phyloP scores from a whole-genome alignment of 2,797 vertebrate genomes.

The Enteromius trimaculatus region DNA sequence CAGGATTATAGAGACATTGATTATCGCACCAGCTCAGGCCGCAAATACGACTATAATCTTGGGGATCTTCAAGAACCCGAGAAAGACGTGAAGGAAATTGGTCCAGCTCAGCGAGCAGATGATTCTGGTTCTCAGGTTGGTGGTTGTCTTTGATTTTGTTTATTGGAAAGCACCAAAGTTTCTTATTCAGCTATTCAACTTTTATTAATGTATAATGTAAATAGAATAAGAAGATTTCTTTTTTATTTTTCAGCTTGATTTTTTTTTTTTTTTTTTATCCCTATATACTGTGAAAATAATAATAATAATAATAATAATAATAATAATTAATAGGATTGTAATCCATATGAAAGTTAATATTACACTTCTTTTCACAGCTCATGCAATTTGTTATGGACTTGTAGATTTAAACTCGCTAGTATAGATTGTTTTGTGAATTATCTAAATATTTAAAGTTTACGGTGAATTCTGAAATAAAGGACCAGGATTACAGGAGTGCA shows the following conservation, averaged over 20 bases:
- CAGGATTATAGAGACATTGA: constrained; percentile 97
- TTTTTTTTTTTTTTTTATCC: neutral
- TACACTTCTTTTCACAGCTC: neutral
- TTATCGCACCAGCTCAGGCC: constrained; percentile 86
- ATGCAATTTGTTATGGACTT: neutral
- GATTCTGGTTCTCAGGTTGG: constrained; percentile 79
- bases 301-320: too few species aligned
- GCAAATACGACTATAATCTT: constrained; percentile 86
- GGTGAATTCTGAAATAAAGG: constrained; percentile 69
- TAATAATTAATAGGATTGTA: neutral
- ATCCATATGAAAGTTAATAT: neutral
- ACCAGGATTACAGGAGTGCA: constrained; percentile 83
- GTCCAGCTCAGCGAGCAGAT: constrained; percentile 71
- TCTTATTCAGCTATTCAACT: neutral
- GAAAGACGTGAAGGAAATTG: constrained; percentile 79
- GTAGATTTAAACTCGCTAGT: neutral
- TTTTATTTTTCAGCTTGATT: neutral
- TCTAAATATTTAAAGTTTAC: constrained; percentile 37
- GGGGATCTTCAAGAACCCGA: constrained; percentile 80
- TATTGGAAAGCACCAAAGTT: neutral
- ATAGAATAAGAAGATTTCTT: neutral
- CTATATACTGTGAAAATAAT: neutral
- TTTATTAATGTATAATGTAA: neutral
- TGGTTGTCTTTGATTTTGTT: constrained; percentile 7
- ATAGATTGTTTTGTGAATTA: neutral